Evolutionary conservation across 2,888 invertebrate genomes (phyloP), one percentile per base, ranked within the genome.

Genomic region (Xestobium rufovillosum): DNA sequence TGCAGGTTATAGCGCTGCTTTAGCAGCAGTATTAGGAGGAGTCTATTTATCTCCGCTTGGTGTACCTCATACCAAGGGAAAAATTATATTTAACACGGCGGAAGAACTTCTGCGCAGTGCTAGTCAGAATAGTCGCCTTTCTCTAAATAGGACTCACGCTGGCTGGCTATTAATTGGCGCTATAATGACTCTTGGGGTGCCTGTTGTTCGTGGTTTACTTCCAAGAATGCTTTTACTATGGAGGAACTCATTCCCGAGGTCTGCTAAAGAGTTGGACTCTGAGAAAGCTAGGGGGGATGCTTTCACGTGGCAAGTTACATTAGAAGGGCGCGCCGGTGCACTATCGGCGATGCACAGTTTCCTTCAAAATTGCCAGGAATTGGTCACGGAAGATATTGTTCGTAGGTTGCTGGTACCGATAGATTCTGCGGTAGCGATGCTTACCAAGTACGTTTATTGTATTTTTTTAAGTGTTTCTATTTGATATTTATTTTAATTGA

Each of bases 261-360:
- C 95, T 0, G 80, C 83, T 25, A 96, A 97, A 59, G 98, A 98
- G 65, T 71, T 98, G 10, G 97, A 97, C 61, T 90, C 94, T 0
- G 98, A 98, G 66, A 95, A 95, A 53, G 82, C 89, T 10, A 73
- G 97, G 55, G 86, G 94, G 4, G 97, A 98, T 68, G 89, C 94
- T 0, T 96, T 97, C 61, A 97, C 97, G n/a, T 97, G 97, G 97
- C 91, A 92, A 73, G 87, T 97, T 26, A 95, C 96, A 0, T 67
- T 98, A 36, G 96, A 97, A 68, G 94, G 94, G 2, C 76, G 97
- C 27, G 92, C 96, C 3, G 97, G 97, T 1, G 97, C 97, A 1
- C 67, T 98, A 8, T 91, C 94, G 27, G 92, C 96, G 0, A 84
- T 98, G 78, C 85, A 92, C 59, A 94, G 94, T 63, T 83, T 98